Evolutionary conservation across 2,797 vertebrate species (phyloP).

Genomic region (Lemur catta): DNA sequence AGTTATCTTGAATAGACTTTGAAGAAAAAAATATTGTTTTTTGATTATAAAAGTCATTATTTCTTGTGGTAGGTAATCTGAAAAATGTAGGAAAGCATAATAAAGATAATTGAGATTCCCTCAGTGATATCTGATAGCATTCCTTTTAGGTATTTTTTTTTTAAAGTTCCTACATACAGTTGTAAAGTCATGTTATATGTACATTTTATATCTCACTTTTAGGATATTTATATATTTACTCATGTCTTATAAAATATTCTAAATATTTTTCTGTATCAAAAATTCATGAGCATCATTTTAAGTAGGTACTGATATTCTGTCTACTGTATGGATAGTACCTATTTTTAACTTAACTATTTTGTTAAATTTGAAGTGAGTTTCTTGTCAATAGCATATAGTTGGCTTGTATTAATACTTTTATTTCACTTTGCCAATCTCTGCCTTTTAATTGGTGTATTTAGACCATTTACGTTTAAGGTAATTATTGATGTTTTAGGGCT

Average conservation of each 20-base stretch:
- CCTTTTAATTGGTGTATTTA: not conserved
- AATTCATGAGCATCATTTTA: constrained; percentile 8
- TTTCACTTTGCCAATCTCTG: not conserved
- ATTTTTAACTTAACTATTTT: not conserved
- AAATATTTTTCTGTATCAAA: constrained; percentile 9
- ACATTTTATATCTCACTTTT: not conserved
- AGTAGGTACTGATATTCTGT: not conserved
- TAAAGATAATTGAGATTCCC: constrained; percentile 9
- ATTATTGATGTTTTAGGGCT: not conserved
- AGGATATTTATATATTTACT: not conserved
- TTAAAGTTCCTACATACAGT: not conserved
- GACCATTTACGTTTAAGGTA: not conserved
- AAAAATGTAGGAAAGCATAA: not conserved
- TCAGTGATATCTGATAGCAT: not conserved
- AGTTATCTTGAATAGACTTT: not conserved
- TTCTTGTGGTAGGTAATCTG: not conserved
- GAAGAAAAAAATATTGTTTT: not conserved
- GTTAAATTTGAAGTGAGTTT: constrained; percentile 18
- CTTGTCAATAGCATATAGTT: not conserved
- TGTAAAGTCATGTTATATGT: not conserved
- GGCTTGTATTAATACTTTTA: not conserved
- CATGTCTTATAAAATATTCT: not conserved
- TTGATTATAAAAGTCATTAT: not conserved
- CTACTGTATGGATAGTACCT: not conserved
- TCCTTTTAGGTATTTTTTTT: constrained; percentile 36